These are phyloP conservation scores for Manis pentadactyla DNA, from an alignment of 2,797 vertebrate genomes.

Conservation along the genomic window DNA sequence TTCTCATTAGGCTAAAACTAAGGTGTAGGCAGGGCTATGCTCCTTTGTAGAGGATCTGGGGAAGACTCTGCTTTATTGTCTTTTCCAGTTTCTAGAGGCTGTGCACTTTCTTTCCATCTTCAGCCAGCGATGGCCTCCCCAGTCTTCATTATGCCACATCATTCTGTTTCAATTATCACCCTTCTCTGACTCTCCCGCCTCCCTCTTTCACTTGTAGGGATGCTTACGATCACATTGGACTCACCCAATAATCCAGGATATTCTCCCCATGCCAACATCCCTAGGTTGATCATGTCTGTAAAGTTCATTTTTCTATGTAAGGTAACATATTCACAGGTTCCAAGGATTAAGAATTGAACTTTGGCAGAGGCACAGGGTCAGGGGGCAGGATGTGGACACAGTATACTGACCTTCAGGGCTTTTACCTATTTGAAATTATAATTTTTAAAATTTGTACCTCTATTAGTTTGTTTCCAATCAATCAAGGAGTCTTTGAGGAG, in stretches of 20 bases:
- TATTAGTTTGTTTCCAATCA: neutral
- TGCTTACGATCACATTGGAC: neutral
- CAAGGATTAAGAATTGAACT: neutral
- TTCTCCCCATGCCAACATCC: neutral
- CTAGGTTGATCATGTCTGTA: neutral
- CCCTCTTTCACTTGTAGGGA: neutral
- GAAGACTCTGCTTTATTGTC: neutral
- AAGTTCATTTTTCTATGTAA: neutral
- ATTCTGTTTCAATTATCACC: neutral
- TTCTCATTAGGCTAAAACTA: neutral
- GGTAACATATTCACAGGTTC: neutral
- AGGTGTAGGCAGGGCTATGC: neutral
- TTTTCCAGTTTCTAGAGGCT: neutral
- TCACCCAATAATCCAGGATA: neutral
- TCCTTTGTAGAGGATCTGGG: neutral
- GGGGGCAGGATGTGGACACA: neutral
- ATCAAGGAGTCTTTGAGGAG: neutral
- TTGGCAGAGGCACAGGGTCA: neutral
- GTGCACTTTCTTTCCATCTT: neutral
- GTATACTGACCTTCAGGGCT: neutral
- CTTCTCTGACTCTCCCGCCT: neutral
- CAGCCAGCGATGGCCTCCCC: neutral
- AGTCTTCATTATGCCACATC: neutral
- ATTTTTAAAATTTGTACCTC: neutral
- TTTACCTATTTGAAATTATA: neutral